phyloP scores from a whole-genome alignment of 2,888 invertebrate species.

The Incurvaria masculella region DNA sequence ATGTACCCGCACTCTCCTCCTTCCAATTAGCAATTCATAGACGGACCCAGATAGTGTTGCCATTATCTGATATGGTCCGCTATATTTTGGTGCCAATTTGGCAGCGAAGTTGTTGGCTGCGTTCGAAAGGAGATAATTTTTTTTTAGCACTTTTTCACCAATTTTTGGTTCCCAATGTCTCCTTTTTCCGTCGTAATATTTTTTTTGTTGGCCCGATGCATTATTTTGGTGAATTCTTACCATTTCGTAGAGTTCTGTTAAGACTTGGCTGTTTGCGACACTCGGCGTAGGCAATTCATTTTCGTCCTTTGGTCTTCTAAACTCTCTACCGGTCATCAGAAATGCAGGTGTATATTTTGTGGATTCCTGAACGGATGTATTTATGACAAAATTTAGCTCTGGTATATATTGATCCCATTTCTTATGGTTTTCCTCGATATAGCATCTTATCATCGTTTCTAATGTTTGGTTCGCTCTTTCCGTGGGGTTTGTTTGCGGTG shows the following conservation, averaged over 20 bases:
- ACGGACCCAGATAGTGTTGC: no score
- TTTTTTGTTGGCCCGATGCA: not conserved
- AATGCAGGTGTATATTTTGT: constrained; percentile 18
- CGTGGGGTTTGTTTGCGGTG: constrained; percentile 24
- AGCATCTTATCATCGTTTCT: constrained; percentile 24
- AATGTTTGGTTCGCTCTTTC: constrained; percentile 23
- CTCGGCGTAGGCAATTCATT: not conserved
- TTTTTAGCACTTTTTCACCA: not conserved
- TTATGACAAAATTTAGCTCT: constrained; percentile 17
- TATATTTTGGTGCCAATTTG: not conserved
- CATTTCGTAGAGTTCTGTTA: not conserved
- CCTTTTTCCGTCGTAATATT: not conserved
- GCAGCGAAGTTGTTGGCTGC: not conserved
- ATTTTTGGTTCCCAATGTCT: not conserved
- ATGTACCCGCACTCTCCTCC: no score
- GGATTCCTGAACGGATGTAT: constrained; percentile 14
- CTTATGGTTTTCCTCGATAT: constrained; percentile 19
- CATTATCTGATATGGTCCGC: no score
- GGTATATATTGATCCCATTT: constrained; percentile 17
- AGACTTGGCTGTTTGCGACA: not conserved
- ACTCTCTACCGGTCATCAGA: constrained; percentile 14
- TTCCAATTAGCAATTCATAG: no score
- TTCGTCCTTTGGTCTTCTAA: constrained; percentile 2
- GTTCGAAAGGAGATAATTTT: not conserved
- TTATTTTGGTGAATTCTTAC: no score